Evolutionary conservation across 2,113 vertebrate genomes (phyloP), one percentile per base, ranked within the genome.

Genomic region (Delphinapterus leucas): DNA sequence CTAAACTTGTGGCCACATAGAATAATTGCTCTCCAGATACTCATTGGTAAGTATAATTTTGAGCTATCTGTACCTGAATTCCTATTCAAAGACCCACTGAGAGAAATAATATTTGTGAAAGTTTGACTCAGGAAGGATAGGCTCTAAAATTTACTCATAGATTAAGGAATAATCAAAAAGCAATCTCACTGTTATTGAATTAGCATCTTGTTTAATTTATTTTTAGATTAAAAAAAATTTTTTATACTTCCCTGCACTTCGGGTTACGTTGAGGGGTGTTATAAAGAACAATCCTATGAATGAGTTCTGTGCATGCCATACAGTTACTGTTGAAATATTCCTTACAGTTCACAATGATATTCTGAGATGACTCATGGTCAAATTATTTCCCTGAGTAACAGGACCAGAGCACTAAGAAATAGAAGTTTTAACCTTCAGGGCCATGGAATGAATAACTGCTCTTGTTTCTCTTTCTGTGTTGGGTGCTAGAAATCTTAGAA

Each of bases 381-480:
- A 76, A 94, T 87, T 14, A 0, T 5, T 58, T 36, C 33, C 91
- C 80, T 68, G 28, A 85, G 18, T 36, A 81, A 81, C 4, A 85
- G 28, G 1, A 85, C 65, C 58, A 53, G 20, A 5, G 36, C 4
- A 84, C 23, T 55, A 65, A 90, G 49, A 61, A 79, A 84, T 55
- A 38, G 5, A 47, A 23, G 14, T 73, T 86, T 92, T 90, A 86
- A 95, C 8, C 3, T 80, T 85, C 80, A 61, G 44, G 36, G 71
- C 36, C 61, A 61, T 91, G 44, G 88, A 93, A 81, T 77, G 38
- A 91, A 88, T 77, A 84, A 80, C 41, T 44, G 10, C 94, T 84
- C 11, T n/a, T 87, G 18, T 71, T 87, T 89, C 33, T n/a, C 15
- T 83, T 21, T 33, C 14, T 84, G 20, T 55, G 6, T 23, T 41